Evolutionary conservation across 2,113 vertebrate genomes (phyloP).

Genomic region (Desmodus rotundus): DNA sequence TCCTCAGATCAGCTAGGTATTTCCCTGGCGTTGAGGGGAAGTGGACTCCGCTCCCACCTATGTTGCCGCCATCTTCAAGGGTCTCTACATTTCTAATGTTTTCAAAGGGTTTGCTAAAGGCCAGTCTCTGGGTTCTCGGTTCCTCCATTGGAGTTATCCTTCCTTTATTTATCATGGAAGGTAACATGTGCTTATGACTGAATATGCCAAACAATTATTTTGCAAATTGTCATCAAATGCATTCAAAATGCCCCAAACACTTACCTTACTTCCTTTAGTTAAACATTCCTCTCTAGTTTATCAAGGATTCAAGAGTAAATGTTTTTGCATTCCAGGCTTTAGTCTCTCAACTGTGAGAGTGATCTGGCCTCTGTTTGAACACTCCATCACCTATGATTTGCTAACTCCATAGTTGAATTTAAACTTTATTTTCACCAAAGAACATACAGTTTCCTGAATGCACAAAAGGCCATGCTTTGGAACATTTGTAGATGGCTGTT

Average conservation of each 20-base stretch:
- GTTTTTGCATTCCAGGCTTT: background rate
- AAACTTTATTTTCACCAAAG: background rate
- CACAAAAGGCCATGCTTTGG: background rate
- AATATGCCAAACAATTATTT: background rate
- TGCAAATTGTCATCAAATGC: background rate
- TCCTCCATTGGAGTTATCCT: background rate
- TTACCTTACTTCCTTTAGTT: background rate
- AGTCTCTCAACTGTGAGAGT: background rate
- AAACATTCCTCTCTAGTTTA: background rate
- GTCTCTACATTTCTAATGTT: background rate
- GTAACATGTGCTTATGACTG: background rate
- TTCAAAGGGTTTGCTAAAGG: background rate
- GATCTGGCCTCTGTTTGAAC: background rate
- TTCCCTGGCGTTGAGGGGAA: no score
- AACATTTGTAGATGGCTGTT: background rate
- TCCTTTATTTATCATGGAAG: background rate
- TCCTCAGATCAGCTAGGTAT: no score
- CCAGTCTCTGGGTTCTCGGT: background rate
- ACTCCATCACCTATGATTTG: background rate
- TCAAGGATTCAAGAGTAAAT: background rate
- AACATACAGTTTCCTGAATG: background rate
- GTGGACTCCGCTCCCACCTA: no score
- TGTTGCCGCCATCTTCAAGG: no score
- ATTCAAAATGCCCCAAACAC: background rate
- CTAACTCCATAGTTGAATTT: background rate